Evolutionary conservation across 2,113 vertebrate genomes (phyloP), one percentile per base, ranked within the genome.

Genomic region (Saimiri boliviensis): DNA sequence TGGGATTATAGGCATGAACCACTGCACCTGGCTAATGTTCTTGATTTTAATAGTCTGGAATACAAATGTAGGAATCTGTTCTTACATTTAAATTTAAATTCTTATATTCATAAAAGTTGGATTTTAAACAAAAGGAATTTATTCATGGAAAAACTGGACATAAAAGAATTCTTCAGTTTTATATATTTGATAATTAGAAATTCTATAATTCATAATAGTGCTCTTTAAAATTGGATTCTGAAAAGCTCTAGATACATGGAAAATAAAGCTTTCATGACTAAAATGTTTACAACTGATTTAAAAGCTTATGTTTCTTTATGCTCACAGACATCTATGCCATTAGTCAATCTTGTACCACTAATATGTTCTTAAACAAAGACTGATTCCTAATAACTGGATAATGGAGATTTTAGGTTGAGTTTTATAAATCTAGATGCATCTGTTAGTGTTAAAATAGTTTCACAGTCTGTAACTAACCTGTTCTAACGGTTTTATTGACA

Each of bases 401-500:
- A 82, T 77, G 35, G 81, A 45, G 60, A 63, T 86, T 88, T 90
- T 71, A 42, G 63, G 63, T 74, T 92, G 79, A 86, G 76, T 93
- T 35, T 27, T 68, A 11, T 23, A 89, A 89, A 63, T 86, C 76
- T 66, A 90, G 76, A 52, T 42, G 20, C 21, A 83, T 42, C 49
- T 89, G 9, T 89, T 83, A 32, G 40, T 70, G 58, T 83, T 71
- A 84, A 79, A 92, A 42, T 94, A 71, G n/a, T 91, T 94, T 95
- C 27, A 86, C 5, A 90, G 23, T 40, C 85, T 30, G 3, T 92
- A 58, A 76, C n/a, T 76, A 58, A 89, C 4, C 45, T 92, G 71
- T 60, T 40, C 32, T 86, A 76, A 56, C 70, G 60, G 23, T 86
- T 94, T 95, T 83, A 77, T 79, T 60, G 45, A 71, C 32, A 71